A percentile compares a stretch with the other conserved stretches of the same genome.
phyloP scores from a whole-genome alignment of 1,140 invertebrate species.

The Pogonus chalceus region DNA sequence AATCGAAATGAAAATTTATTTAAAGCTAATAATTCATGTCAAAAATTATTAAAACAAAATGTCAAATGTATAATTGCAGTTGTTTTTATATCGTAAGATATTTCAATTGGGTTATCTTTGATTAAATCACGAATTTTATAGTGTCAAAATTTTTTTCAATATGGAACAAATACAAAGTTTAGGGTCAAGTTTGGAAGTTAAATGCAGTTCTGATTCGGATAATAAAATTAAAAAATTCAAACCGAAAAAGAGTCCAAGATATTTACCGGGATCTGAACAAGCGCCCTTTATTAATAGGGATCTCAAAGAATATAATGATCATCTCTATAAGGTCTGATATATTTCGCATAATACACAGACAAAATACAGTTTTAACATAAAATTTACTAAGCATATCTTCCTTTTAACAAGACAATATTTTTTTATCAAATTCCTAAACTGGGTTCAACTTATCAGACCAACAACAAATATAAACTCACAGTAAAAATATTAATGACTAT shows the following conservation, averaged over 20 bases:
- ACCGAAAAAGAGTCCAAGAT: not conserved
- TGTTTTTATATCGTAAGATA: not conserved
- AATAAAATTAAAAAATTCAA: not conserved
- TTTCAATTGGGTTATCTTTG: too few relatives aligned
- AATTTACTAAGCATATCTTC: too few relatives aligned
- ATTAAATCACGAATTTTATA: not conserved
- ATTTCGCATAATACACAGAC: too few relatives aligned
- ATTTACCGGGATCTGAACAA: not conserved
- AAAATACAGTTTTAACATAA: too few relatives aligned
- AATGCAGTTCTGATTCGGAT: not conserved
- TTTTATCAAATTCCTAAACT: too few relatives aligned
- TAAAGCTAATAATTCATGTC: not conserved
- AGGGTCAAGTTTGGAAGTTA: too few relatives aligned
- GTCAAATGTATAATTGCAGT: not conserved
- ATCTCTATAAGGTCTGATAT: not conserved
- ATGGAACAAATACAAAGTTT: not conserved
- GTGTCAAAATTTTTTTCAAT: not conserved
- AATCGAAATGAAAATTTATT: not conserved
- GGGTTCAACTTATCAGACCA: too few relatives aligned
- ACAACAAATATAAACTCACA: too few relatives aligned
- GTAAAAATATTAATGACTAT: too few relatives aligned
- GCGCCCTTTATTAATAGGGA: not conserved
- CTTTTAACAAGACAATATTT: too few relatives aligned
- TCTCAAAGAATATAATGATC: not conserved
- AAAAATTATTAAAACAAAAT: constrained; percentile 1